Evolutionary conservation across 2,113 vertebrate species (phyloP).

Genomic region (Zonotrichia leucophrys): DNA sequence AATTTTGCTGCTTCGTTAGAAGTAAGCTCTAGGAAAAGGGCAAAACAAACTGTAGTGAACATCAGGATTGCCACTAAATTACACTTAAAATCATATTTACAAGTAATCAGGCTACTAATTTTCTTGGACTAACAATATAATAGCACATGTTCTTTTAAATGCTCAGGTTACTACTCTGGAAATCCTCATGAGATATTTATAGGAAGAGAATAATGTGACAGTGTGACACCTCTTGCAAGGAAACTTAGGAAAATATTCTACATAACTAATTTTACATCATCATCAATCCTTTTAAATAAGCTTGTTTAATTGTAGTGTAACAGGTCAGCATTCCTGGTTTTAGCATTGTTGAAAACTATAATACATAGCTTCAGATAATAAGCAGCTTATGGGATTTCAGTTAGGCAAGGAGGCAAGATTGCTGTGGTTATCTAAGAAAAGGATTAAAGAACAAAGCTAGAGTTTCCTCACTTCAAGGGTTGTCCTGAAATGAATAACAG

Average conservation of each 20-base stretch:
- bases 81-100: neutral
- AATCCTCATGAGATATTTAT: neutral
- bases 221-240: neutral
- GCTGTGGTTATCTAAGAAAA: slow-evolving; percentile 31
- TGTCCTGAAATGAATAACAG: neutral
- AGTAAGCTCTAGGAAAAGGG: neutral
- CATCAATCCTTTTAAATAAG: neutral
- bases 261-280: neutral
- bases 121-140: neutral
- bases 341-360: neutral
- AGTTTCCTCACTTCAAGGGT: neutral
- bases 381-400: slow-evolving; percentile 40
- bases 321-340: neutral
- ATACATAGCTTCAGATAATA: slow-evolving; percentile 17
- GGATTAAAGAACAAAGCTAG: neutral
- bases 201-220: neutral
- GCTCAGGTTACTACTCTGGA: neutral
- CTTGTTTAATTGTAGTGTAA: neutral
- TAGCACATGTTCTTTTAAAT: neutral
- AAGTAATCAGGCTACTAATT: neutral
- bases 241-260: neutral
- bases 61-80: neutral
- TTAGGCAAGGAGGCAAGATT: slow-evolving; percentile 26
- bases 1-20: neutral
- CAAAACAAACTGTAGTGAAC: neutral